Conservation (phyloP, 1,140 invertebrate species). For the Leguminivora glycinivorella region DNA sequence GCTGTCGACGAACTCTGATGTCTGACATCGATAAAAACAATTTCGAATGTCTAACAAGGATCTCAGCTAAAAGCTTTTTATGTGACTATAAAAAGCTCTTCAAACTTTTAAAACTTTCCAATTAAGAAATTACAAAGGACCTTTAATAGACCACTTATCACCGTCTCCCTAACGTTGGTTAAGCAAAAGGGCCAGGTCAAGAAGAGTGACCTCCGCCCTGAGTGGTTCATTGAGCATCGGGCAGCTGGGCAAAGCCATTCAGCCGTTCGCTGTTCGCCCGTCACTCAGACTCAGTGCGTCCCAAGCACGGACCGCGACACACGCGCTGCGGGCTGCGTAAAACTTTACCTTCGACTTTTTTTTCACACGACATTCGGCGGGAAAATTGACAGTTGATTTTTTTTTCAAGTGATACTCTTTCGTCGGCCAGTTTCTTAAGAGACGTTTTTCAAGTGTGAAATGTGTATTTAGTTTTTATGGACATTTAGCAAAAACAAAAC, state of each 20-base stretch:
- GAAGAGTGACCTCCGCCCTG: slow-evolving; percentile 70
- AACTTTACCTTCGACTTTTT: slow-evolving; percentile 50
- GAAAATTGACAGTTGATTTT: slow-evolving; percentile 59
- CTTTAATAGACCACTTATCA: neutral
- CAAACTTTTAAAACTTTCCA: neutral
- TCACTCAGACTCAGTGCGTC: slow-evolving; percentile 59
- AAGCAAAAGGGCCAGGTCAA: slow-evolving; percentile 46
- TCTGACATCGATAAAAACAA: slow-evolving; percentile 46
- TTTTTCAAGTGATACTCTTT: slow-evolving; percentile 33
- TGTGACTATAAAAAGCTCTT: neutral
- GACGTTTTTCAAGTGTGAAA: slow-evolving; percentile 45
- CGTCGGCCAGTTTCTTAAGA: slow-evolving; percentile 17
- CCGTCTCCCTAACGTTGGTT: neutral
- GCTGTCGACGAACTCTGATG: slow-evolving; percentile 53
- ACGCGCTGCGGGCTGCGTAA: slow-evolving; percentile 65
- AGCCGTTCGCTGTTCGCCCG: slow-evolving; percentile 50
- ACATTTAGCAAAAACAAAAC: slow-evolving; percentile 48
- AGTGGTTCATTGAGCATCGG: slow-evolving; percentile 70
- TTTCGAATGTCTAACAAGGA: slow-evolving; percentile 22
- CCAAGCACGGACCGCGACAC: slow-evolving; percentile 70
- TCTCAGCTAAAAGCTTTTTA: slow-evolving; percentile 3
- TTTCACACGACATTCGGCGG: slow-evolving; percentile 49
- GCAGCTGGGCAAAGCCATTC: slow-evolving; percentile 69
- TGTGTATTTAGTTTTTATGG: slow-evolving; percentile 57
- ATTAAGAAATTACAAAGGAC: neutral